phyloP scores from a whole-genome alignment of 2,888 invertebrate species.

The Sceliomorpha sp. region DNA sequence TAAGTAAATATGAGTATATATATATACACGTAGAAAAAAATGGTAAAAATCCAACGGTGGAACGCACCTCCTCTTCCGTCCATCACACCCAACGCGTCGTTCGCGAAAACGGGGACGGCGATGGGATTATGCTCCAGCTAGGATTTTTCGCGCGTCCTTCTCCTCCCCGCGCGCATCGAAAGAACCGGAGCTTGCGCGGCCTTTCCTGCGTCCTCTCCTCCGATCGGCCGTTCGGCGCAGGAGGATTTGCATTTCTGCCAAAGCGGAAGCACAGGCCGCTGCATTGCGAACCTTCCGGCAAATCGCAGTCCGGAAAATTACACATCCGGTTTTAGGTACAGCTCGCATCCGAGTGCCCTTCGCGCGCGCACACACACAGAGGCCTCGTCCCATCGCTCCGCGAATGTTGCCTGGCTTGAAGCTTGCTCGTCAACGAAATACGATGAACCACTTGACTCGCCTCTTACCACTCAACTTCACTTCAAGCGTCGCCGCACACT shows the following conservation, averaged over 20 bases:
- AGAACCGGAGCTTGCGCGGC: conserved; percentile 10
- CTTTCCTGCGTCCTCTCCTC: conserved; percentile 29
- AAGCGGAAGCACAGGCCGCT: conserved; percentile 63
- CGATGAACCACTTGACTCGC: conserved; percentile 31
- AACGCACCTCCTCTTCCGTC: no score
- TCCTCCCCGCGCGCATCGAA: conserved; percentile 15
- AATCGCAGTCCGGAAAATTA: conserved; percentile 65
- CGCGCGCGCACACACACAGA: conserved; percentile 44
- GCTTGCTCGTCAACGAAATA: conserved; percentile 52
- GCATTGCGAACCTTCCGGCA: conserved; percentile 60
- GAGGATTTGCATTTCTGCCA: conserved; percentile 65
- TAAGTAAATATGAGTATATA: conserved; percentile 17
- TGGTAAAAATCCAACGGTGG: no score
- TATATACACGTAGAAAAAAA: no score
- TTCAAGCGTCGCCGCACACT: conserved; percentile 21
- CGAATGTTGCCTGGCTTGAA: conserved; percentile 29
- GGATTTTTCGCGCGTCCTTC: conserved; percentile 35
- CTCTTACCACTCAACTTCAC: conserved; percentile 28
- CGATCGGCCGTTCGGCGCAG: conserved; percentile 49
- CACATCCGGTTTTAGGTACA: conserved; percentile 63
- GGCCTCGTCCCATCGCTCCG: conserved; percentile 40
- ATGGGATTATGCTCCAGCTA: no score
- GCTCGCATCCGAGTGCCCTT: conserved; percentile 61
- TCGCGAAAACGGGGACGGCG: not conserved
- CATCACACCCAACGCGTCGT: no score